phyloP scores from a whole-genome alignment of 2,888 invertebrate species.

The Diadegma fenestrale region DNA sequence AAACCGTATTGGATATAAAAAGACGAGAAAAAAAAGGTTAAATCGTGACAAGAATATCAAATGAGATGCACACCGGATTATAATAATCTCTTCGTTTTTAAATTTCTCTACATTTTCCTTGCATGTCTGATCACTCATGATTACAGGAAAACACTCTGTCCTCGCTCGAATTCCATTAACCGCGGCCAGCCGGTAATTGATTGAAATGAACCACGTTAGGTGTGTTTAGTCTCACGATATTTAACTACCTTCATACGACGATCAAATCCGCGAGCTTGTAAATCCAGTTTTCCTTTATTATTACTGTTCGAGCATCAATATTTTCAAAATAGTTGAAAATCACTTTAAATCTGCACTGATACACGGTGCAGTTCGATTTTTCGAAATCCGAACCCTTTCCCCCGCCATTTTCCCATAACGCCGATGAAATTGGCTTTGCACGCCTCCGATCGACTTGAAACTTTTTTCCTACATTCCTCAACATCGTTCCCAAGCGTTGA shows the following conservation, averaged over 20 bases:
- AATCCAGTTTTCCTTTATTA: not conserved
- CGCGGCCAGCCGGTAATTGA: conserved; percentile 33
- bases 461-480: too few species aligned
- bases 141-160: conserved; percentile 41
- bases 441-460: too few species aligned
- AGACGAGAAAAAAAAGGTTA: conserved; percentile 11
- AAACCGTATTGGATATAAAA: conserved; percentile 28
- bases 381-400: too few species aligned
- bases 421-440: too few species aligned
- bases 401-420: too few species aligned
- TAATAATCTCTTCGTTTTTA: conserved; percentile 37
- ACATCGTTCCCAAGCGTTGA: too few species aligned
- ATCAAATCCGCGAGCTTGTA: not conserved
- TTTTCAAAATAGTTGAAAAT: not conserved
- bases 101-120: conserved; percentile 19
- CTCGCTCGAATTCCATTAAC: conserved; percentile 40
- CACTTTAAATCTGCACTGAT: not conserved
- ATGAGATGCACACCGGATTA: conserved; percentile 30
- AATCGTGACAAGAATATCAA: conserved; percentile 58
- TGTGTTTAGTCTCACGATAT: conserved; percentile 13
- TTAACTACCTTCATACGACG: not conserved
- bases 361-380: too few species aligned
- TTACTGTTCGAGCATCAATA: not conserved
- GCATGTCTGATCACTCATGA: conserved; percentile 36
- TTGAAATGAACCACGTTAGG: conserved; percentile 26